phyloP scores from a whole-genome alignment of 1,140 invertebrate species.

The Melitaea cinxia region DNA sequence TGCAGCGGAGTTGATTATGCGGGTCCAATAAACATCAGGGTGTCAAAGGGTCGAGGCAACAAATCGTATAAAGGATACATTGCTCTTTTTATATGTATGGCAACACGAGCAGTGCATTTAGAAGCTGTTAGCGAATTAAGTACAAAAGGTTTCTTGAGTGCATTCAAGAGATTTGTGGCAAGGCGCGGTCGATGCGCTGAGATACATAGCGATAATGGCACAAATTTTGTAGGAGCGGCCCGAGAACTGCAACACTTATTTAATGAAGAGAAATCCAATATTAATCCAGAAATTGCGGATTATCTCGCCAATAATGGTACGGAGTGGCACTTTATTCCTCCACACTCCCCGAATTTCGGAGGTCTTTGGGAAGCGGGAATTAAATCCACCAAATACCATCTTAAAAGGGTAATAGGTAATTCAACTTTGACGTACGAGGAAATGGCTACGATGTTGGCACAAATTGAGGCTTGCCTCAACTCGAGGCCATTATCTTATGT shows the following conservation, averaged over 20 bases:
- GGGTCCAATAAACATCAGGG: slow-evolving; percentile 13
- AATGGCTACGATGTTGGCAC: too few relatives aligned
- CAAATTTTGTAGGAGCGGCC: slow-evolving; percentile 52
- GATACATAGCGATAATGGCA: slow-evolving; percentile 51
- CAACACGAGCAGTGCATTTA: slow-evolving; percentile 15
- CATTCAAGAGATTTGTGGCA: slow-evolving; percentile 50
- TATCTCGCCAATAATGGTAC: too few relatives aligned
- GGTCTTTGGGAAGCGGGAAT: too few relatives aligned
- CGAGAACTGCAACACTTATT: slow-evolving; percentile 26
- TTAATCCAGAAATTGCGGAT: too few relatives aligned
- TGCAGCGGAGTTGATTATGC: slow-evolving; percentile 25
- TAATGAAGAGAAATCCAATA: too few relatives aligned
- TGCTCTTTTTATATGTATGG: slow-evolving; percentile 26
- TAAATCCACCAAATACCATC: too few relatives aligned
- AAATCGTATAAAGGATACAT: slow-evolving; percentile 22
- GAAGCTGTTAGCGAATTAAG: slow-evolving; percentile 30
- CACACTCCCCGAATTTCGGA: too few relatives aligned
- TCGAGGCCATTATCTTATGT: too few relatives aligned
- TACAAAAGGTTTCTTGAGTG: slow-evolving; percentile 48
- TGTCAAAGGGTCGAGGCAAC: slow-evolving; percentile 22
- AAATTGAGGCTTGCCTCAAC: too few relatives aligned
- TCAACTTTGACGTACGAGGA: too few relatives aligned
- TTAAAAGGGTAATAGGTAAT: too few relatives aligned
- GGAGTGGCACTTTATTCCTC: too few relatives aligned
- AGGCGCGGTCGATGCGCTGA: slow-evolving; percentile 30